Evolutionary conservation across 1,140 invertebrate species (phyloP).

Genomic region (Drosophila jambulina): DNA sequence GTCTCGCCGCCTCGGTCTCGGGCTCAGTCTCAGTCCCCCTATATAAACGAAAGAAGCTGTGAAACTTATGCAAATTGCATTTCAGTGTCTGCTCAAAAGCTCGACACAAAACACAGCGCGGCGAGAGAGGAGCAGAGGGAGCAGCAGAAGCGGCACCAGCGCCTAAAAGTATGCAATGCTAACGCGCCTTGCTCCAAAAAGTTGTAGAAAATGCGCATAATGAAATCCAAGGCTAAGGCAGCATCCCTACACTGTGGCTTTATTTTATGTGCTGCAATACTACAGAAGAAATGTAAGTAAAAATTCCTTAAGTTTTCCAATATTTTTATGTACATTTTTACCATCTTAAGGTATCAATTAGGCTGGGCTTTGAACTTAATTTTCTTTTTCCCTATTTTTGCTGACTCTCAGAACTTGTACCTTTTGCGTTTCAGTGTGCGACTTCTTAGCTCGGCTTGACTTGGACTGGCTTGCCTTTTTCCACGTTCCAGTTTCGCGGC

Average conservation of each 20-base stretch:
- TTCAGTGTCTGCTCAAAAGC: conserved; percentile 80
- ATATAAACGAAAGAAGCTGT: conserved; percentile 82
- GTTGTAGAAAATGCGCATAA: conserved; percentile 81
- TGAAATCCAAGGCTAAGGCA: conserved; percentile 76
- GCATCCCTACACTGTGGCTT: conserved; percentile 7
- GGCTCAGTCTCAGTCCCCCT: conserved; percentile 19
- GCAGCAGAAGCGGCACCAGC: conserved; percentile 18
- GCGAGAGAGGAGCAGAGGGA: conserved; percentile 14
- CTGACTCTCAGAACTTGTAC: not conserved
- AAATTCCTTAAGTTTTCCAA: too few relatives aligned
- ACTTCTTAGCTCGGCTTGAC: conserved; percentile 68
- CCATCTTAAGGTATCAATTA: too few relatives aligned
- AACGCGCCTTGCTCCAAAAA: conserved; percentile 70
- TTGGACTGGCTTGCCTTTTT: conserved; percentile 69
- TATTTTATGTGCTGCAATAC: too few relatives aligned
- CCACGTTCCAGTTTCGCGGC: conserved; percentile 60
- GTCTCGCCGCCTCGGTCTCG: conserved; percentile 14
- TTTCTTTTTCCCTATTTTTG: too few relatives aligned
- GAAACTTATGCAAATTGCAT: conserved; percentile 84
- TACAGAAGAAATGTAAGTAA: too few relatives aligned
- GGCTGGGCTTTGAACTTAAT: not conserved
- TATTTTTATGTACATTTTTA: too few relatives aligned
- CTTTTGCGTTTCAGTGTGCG: conserved; percentile 18
- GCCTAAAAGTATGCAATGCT: conserved; percentile 81
- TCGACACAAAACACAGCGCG: conserved; percentile 63